phyloP scores from a whole-genome alignment of 2,888 invertebrate genomes.

The Autographa pulchrina region DNA sequence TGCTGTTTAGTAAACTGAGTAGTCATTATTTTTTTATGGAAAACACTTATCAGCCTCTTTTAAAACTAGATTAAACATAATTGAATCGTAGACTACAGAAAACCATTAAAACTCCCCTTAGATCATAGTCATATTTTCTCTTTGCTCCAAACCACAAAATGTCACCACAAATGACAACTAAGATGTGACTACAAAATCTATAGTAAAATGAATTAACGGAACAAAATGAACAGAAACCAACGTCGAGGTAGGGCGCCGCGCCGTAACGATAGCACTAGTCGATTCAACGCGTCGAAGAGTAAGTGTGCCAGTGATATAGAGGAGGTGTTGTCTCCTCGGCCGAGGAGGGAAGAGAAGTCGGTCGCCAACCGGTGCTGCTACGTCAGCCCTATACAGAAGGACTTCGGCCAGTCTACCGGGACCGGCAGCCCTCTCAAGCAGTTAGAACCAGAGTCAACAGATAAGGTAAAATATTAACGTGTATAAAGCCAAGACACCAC shows the following conservation, averaged over 20 bases:
- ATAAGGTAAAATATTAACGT: neutral
- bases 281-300: constrained; percentile 28
- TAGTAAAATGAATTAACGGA: constrained; percentile 21
- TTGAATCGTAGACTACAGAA: neutral
- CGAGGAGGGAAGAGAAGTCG: constrained; percentile 43
- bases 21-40: neutral
- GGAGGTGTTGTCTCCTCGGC: constrained; percentile 60
- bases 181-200: constrained; percentile 12
- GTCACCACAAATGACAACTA: neutral
- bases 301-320: constrained; percentile 48
- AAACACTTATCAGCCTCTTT: neutral
- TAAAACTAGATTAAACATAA: neutral
- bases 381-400: constrained; percentile 63
- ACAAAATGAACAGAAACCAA: constrained; percentile 71
- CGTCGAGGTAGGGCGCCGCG: constrained; percentile 51
- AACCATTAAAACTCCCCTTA: neutral
- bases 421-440: neutral
- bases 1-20: too few relatives aligned
- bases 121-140: too few relatives aligned
- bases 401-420: constrained; percentile 60
- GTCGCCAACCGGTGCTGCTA: constrained; percentile 71
- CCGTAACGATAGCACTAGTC: constrained; percentile 20
- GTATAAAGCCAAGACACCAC: too few relatives aligned
- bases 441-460: neutral
- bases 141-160: neutral